phyloP scores from a whole-genome alignment of 2,888 invertebrate genomes.

The Drosophila longiperda region DNA sequence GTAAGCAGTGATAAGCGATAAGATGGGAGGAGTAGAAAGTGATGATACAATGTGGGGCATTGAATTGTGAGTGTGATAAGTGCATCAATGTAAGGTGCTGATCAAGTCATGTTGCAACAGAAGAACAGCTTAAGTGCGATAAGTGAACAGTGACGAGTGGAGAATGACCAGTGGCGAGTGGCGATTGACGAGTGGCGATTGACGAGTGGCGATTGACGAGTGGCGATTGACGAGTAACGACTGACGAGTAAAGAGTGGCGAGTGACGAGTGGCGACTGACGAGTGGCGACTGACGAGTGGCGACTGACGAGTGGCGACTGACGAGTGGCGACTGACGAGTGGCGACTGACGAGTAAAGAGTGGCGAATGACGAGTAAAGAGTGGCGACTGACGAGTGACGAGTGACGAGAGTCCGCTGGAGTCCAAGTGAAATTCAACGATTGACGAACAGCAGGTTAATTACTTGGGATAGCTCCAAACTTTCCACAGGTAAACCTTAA shows the following conservation, averaged over 20 bases:
- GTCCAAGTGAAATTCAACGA: slow-evolving; percentile 2
- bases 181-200: too few species aligned
- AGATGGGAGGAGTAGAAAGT: background rate
- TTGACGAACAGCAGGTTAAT: background rate
- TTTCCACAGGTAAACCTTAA: background rate
- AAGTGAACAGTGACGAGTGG: background rate
- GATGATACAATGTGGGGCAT: background rate
- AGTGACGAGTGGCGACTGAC: background rate
- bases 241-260: background rate
- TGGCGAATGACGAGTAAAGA: background rate
- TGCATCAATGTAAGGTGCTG: background rate
- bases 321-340: too few species aligned
- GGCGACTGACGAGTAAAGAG: too few species aligned
- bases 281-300: too few species aligned
- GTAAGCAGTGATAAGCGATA: slow-evolving; percentile 8
- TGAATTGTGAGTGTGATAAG: background rate
- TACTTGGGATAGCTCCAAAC: background rate
- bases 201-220: background rate
- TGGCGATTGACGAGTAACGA: background rate
- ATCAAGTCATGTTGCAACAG: background rate
- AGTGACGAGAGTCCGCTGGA: background rate
- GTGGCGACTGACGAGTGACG: background rate
- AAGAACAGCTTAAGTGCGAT: background rate
- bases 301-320: background rate
- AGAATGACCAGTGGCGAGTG: background rate